phyloP scores from a whole-genome alignment of 2,797 vertebrate genomes.

The Champsocephalus esox region DNA sequence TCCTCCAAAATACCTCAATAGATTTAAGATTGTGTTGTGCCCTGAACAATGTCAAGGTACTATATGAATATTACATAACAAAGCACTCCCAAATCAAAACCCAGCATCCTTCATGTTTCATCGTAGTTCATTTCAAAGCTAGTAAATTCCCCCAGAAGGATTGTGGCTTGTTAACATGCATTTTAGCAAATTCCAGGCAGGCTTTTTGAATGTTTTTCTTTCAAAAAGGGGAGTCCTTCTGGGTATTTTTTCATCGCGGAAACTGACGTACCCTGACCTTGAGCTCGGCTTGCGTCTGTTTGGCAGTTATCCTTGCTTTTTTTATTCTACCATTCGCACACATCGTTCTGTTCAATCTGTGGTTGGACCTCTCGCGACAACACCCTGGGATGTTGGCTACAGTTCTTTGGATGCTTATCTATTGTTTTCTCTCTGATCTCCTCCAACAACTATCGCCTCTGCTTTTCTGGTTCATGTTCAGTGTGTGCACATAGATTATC shows the following conservation, averaged over 20 bases:
- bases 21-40: slow-evolving; percentile 21
- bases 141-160: background rate
- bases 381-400: background rate
- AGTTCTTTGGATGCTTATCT: background rate
- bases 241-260: background rate
- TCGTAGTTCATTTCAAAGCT: background rate
- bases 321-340: background rate
- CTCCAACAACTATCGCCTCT: background rate
- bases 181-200: slow-evolving; percentile 14
- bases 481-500: background rate
- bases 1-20: slow-evolving; percentile 13
- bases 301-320: background rate
- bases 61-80: background rate
- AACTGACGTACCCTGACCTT: background rate
- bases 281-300: slow-evolving; percentile 13
- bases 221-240: background rate
- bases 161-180: slow-evolving; percentile 2
- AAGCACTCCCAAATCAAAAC: slow-evolving; percentile 2
- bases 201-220: slow-evolving; percentile 6
- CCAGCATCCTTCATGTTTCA: slow-evolving; percentile 9
- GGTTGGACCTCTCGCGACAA: background rate
- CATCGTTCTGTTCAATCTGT: background rate
- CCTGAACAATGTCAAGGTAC: slow-evolving; percentile 2
- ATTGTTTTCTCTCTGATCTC: slow-evolving; percentile 11
- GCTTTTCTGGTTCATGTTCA: background rate